These are phyloP conservation scores for Typhlichthys eigenmanni DNA, from an alignment of 2,797 vertebrate species.

Conservation along the genomic window DNA sequence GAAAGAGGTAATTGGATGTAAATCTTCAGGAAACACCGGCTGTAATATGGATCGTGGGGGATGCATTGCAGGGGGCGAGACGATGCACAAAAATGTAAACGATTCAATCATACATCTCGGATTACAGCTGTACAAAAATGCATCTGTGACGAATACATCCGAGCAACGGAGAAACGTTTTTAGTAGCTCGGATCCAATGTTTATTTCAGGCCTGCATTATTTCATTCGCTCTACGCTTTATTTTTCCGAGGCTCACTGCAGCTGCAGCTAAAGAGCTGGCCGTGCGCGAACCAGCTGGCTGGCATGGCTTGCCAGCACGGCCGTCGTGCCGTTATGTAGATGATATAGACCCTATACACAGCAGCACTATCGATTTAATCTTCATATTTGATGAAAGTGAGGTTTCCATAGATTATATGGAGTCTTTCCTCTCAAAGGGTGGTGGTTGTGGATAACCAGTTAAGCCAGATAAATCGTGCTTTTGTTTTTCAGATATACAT, in stretches of 20 bases:
- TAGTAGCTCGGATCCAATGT: constrained; percentile 50
- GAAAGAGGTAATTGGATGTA: constrained; percentile 66
- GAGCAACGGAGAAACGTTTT: constrained; percentile 20
- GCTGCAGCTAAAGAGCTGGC: constrained; percentile 48
- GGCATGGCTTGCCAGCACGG: constrained; percentile 19
- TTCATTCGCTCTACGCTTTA: constrained; percentile 53
- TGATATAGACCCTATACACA: constrained; percentile 51
- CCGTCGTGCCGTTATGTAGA: constrained; percentile 18
- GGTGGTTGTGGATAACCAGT: constrained; percentile 30
- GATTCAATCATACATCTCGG: constrained; percentile 1
- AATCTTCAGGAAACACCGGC: constrained; percentile 77
- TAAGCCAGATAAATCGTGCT: constrained; percentile 38
- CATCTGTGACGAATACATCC: constrained; percentile 34
- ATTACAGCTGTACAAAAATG: constrained; percentile 11
- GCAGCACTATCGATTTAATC: constrained; percentile 11
- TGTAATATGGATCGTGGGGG: constrained; percentile 57
- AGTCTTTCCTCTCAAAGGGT: neutral
- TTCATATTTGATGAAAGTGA: neutral
- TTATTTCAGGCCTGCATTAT: constrained; percentile 73
- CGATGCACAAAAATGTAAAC: constrained; percentile 40
- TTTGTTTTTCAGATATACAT: constrained; percentile 10
- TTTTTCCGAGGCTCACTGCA: constrained; percentile 60
- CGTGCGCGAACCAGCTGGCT: constrained; percentile 14
- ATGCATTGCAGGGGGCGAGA: constrained; percentile 57
- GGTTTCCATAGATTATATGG: neutral